Evolutionary conservation across 1,140 invertebrate species (phyloP), one percentile per base, ranked within the genome.

Genomic region (Microvelia longipes): DNA sequence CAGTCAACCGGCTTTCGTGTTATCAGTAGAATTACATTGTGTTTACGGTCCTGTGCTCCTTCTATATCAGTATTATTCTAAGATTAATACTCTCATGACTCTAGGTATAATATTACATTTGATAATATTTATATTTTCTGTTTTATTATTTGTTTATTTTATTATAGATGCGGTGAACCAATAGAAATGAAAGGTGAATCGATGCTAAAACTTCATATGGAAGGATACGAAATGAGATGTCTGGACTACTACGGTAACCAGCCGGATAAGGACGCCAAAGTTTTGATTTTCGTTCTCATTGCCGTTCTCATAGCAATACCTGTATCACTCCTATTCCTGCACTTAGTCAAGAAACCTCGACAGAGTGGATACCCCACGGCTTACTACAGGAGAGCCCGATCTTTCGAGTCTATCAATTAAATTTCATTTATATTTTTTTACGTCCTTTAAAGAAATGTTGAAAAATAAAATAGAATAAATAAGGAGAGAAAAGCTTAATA

Each of bases 231-330:
- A 5, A 64, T 64, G 62, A 5, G 62, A 24, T 64, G 62, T 24
- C 24, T 64, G 62, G 62, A 64, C 24, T 13, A 13, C 11, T 64
- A 64, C 25, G 62, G 62, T 13, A 64, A 64, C 25, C 11, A 64
- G 15, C 62, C 62, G 2, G 62, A 64, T 15, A 64, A 64, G 25
- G 62, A 64, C 25, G 62, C 62, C 5, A 64, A 64, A 64, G 62
- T 64, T 64, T 25, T 64, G 11, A 26, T 64, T 25, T 5, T 64
- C 25, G 62, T 64, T 5, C 24, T 64, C 5, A 25, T 64, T 24
- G 76, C 78, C 29, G 78, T 77, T 29, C 75, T 77, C n/a, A 77
- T 76, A 61, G 73, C 73, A 29, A 68, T 69, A 28, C 72, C 75
- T n/a, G 68, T 70, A 11, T 66, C 74, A 63, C 65, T 71, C 2